These are phyloP conservation scores for Zaprionus africanus DNA, from an alignment of 1,140 invertebrate genomes.

Conservation along the genomic window DNA sequence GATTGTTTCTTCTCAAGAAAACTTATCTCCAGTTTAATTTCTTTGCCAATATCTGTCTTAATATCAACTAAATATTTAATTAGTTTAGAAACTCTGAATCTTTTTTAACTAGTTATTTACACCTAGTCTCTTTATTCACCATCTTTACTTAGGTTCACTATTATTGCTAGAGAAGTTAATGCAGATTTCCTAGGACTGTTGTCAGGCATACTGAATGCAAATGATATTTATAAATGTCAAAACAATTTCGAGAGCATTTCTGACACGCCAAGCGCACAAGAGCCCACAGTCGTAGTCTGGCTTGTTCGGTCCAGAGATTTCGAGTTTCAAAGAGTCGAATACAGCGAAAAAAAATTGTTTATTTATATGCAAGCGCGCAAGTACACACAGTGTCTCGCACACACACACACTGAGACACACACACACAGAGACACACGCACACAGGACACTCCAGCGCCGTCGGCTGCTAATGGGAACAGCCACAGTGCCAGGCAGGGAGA, in stretches of 20 bases:
- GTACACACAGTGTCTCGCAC: constrained; percentile 13
- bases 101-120: too few relatives aligned
- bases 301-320: constrained; percentile 39
- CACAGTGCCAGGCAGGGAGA: constrained; percentile 11
- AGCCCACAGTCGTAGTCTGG: background rate
- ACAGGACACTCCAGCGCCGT: constrained; percentile 55
- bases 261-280: background rate
- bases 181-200: background rate
- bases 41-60: too few relatives aligned
- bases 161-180: background rate
- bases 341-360: constrained; percentile 64
- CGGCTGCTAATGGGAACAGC: constrained; percentile 45
- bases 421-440: constrained; percentile 6
- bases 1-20: too few relatives aligned
- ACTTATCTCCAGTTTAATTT: too few relatives aligned
- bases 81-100: too few relatives aligned
- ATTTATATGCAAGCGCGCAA: constrained; percentile 52
- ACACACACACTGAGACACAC: constrained; percentile 23
- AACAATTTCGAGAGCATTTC: constrained; percentile 22
- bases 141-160: too few relatives aligned
- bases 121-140: too few relatives aligned
- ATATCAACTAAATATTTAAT: too few relatives aligned
- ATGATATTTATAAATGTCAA: constrained; percentile 44
- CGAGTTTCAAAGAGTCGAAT: constrained; percentile 54
- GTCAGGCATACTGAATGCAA: constrained; percentile 1